These are phyloP conservation scores for Aplidium turbinatum DNA, from an alignment of 23 tunicate species.

Conservation along the genomic window DNA sequence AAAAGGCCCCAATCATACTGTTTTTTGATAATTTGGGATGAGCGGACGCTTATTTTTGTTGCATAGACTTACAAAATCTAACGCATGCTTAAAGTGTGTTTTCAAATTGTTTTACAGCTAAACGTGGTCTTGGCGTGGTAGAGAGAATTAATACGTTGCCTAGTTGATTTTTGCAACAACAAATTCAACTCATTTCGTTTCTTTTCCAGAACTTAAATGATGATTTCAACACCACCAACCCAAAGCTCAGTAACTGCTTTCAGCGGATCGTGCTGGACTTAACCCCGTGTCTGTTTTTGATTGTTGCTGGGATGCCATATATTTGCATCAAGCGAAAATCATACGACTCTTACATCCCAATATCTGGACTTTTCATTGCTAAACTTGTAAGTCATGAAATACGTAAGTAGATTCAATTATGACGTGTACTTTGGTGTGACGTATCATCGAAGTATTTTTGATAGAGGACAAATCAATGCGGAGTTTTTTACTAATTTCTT, in stretches of 20 bases:
- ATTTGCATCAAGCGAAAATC: constrained; percentile 2
- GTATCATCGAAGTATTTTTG: neutral
- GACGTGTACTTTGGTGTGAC: neutral
- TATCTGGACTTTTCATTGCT: constrained; percentile 11
- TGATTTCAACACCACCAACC: constrained; percentile 35
- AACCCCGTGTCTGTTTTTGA: constrained; percentile 28
- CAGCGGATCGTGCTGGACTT: constrained; percentile 29
- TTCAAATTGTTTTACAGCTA: no score
- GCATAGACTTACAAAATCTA: no score
- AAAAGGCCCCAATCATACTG: no score
- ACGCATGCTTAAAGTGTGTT: no score
- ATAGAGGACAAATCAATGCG: neutral
- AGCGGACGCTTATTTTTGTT: no score
- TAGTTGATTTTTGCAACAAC: no score
- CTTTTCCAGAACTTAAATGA: constrained; percentile 13
- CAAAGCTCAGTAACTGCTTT: constrained; percentile 41
- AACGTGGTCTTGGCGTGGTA: no score
- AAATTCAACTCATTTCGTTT: no score
- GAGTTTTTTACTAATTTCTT: no score
- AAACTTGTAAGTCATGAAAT: constrained; percentile 23
- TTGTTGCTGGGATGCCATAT: constrained; percentile 12
- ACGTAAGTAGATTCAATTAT: neutral
- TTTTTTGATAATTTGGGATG: no score
- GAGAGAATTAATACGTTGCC: no score
- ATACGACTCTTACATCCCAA: neutral